phyloP scores from a whole-genome alignment of 2,888 invertebrate species.

The Timema cristinae region DNA sequence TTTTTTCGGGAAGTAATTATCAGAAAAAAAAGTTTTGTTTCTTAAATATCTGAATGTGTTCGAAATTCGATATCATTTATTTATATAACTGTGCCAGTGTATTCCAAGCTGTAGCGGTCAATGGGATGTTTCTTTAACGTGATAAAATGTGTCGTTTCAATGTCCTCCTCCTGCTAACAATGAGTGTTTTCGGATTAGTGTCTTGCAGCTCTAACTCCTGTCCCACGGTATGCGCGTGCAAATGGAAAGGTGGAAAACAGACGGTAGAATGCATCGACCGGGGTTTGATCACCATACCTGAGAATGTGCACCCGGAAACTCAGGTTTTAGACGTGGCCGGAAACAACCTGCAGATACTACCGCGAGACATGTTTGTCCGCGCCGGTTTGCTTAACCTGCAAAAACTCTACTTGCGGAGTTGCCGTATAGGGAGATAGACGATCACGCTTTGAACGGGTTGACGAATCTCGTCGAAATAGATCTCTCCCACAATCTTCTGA shows the following conservation, averaged over 20 bases:
- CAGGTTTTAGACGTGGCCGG: conserved; percentile 88
- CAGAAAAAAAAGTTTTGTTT: no score
- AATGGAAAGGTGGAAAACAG: conserved; percentile 92
- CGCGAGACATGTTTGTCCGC: conserved; percentile 75
- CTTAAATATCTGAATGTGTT: no score
- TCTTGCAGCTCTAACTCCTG: conserved; percentile 42
- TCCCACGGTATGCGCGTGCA: conserved; percentile 78
- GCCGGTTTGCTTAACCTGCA: conserved; percentile 82
- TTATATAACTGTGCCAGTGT: no score
- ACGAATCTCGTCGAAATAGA: conserved; percentile 89
- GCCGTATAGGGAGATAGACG: conserved; percentile 81
- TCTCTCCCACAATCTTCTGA: conserved; percentile 77
- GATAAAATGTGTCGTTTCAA: no score
- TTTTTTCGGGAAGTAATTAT: no score
- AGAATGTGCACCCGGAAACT: conserved; percentile 80
- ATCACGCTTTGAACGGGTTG: conserved; percentile 77
- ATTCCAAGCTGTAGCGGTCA: no score
- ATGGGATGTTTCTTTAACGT: no score
- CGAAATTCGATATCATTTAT: no score
- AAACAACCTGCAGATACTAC: conserved; percentile 79
- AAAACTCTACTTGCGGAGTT: conserved; percentile 76
- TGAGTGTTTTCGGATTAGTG: no score
- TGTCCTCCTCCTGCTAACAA: no score
- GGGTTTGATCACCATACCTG: conserved; percentile 77
- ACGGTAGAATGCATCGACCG: conserved; percentile 87